Conservation (phyloP, 1,140 invertebrate species). For the Drosophila athabasca region DNA sequence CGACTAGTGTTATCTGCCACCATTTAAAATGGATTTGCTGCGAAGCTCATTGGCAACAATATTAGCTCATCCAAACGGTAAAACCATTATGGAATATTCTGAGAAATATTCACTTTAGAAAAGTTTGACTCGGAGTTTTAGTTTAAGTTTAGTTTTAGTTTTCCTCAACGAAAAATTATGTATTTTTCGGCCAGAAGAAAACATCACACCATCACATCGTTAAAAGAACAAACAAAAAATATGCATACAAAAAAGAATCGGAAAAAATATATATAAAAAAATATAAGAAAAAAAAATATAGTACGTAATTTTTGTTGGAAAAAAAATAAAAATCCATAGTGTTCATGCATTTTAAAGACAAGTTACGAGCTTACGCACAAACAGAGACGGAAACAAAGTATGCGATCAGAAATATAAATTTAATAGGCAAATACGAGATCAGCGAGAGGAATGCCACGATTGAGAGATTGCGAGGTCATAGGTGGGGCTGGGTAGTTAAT, state of each 20-base stretch:
- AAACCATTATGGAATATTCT: too few relatives aligned
- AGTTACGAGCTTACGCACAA: constrained; percentile 22
- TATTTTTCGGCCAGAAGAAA: background rate
- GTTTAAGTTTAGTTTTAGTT: too few relatives aligned
- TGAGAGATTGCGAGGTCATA: background rate
- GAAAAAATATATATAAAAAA: constrained; percentile 3
- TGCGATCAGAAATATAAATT: constrained; percentile 22
- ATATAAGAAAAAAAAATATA: constrained; percentile 9
- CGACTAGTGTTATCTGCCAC: too few relatives aligned
- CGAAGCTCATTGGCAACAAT: too few relatives aligned
- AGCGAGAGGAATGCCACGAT: background rate
- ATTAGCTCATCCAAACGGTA: too few relatives aligned
- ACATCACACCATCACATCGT: background rate
- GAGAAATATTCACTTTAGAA: too few relatives aligned
- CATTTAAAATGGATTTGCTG: too few relatives aligned
- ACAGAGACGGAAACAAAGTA: constrained; percentile 20
- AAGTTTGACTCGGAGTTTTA: too few relatives aligned
- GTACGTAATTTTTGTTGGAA: constrained; percentile 4
- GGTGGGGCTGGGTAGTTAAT: constrained; percentile 45
- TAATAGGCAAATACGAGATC: constrained; percentile 17
- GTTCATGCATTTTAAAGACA: constrained; percentile 10
- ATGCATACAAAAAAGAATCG: background rate
- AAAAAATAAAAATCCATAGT: constrained; percentile 11
- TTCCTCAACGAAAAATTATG: too few relatives aligned
- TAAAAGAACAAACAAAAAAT: background rate